Base-by-base conservation (phyloP, 1,140 invertebrate species). In the Monomorium pharaonis region DNA sequence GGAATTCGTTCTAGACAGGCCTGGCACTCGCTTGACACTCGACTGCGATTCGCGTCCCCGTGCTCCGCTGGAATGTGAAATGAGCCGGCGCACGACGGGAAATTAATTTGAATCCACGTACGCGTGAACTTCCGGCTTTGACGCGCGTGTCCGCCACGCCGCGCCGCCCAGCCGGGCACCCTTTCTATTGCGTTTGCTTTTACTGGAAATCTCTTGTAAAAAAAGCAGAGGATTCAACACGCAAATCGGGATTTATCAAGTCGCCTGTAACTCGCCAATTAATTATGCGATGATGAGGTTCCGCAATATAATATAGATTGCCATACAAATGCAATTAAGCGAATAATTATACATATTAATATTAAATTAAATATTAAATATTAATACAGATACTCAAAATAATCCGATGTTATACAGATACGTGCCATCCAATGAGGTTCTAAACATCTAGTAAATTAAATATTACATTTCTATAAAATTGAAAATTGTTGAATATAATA, bases 41-140 rank as follows among this genome's bases (percentile, higher is more conserved):
- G 60, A 69, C 30, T 37, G 12, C 30, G 63, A 74, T 21, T 47
- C 75, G 80, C 58, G 80, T 63, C 58, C 37, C 62, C 70, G 62
- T 62, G 72, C 63, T 75, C 69, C 58, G 74, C 81, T 80, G 88
- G 91, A 92, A 92, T 92, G 91, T 92, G 89, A 92, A 92, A 93
- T 92, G 91, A 90, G 86, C 62, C 75, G 78, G 37, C 63, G 51
- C 77, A 69, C 70, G 85, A 83, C 60, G 69, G 91, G 87, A 92
- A 93, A 93, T 93, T 93, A 92, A 93, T 93, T 93, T 93, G 86
- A 81, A 85, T 80, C 58, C 62, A 86, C 76, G 65, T 75, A 63
- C 83, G 78, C 83, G 86, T 56, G 24, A 92, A 89, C 86, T 88
- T 63, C 49, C 44, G 72, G 70, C 72, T 91, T 90, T 86, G 77